Base-by-base conservation (phyloP, 1,140 invertebrate species). In the Papilio polyxenes region DNA sequence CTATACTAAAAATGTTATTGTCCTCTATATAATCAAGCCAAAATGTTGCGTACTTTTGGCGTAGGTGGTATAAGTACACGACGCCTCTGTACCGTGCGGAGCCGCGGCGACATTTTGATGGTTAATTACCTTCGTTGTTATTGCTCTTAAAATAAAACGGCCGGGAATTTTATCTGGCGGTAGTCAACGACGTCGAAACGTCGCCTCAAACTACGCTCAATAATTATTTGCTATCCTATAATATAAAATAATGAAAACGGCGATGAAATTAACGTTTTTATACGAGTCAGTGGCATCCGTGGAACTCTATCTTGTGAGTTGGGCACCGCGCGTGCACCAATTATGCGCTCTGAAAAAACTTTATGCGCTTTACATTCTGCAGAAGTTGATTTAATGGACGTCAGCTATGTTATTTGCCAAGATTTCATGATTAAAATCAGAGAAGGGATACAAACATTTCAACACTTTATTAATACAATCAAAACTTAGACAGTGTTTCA, bases 81-180 rank as follows among this genome's bases (percentile, higher is more conserved):
- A 91, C 89, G 89, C 89, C 89, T 90, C 81, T 74, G 84, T 83
- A 84, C 53, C 17, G 20, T 69, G 20, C 87, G 83, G 84, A 84
- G 81, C 83, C 79, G 86, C 86, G 83, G 84, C 87, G 87, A 92
- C 89, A 91, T 91, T 90, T 91, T 89, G 91, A 89, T 92, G 90
- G 88, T 92, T 92, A 92, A 92, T 92, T 92, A 92, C 90, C 87
- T 72, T 76, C 79, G 86, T 83, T 89, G 90, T 92, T 91, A 92
- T 92, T 90, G 90, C 86, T 83, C 86, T 90, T 88, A 85, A 89
- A 92, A 91, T 91, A 92, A 92, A 90, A 90, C 85, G 84, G 84
- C 85, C 86, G 88, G 83, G 87, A 87, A 90, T 90, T 88, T 91
- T 90, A 89, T 91, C 88, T 86, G 86, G 83, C 83, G 75, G 65